Base-by-base conservation (phyloP, 1,140 invertebrate genomes). In the Hydropsyche tenuis region DNA sequence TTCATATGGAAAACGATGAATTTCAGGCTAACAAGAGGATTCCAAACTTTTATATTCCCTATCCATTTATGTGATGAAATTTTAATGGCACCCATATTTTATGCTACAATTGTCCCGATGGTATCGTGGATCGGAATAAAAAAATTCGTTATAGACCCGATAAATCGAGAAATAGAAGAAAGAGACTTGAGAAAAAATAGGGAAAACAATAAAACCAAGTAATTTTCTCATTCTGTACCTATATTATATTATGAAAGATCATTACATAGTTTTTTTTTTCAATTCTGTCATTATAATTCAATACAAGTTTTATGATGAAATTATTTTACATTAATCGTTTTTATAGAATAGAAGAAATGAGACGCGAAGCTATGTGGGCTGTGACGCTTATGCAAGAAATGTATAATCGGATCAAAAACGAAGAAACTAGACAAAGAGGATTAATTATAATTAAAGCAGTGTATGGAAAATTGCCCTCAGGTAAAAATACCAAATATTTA, bases 1-100 rank as follows among this genome's bases (percentile, higher is more conserved):
- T 43, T 63, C 2, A 5, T 27, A 25, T 53, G 16, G 14, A 43
- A 5, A 43, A 43, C 6, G 30, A 22, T 43, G 16, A 42, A n/a
- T 82, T 83, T 27, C 80, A 96, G 94, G 85, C 86, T 97, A 79
- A 89, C 88, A 12, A 89, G 96, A 76, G 94, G 94, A 1, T 93
- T 91, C 70, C 96, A 99, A 83, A 91, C 90, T 0, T 97, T 96
- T 80, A 85, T 90, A 18, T 94, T 98, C 77, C 95, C 96, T 0
- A 94, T 98, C 78, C 92, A 95, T 79, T 81, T 99, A 16, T 95
- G 94, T 75, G 95, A 98, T 78, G 94, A 96, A 79, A 86, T 98
- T 3, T 85, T 95, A 73, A 94, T 96, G 1, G 91, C 92, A 18
- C 93, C 96, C 0, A 86, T 98, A 27, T 95, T 99, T 81, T 99